Evolutionary conservation across 2,888 invertebrate genomes (phyloP), one percentile per base, ranked within the genome.

Genomic region (Mellilla xanthometata): DNA sequence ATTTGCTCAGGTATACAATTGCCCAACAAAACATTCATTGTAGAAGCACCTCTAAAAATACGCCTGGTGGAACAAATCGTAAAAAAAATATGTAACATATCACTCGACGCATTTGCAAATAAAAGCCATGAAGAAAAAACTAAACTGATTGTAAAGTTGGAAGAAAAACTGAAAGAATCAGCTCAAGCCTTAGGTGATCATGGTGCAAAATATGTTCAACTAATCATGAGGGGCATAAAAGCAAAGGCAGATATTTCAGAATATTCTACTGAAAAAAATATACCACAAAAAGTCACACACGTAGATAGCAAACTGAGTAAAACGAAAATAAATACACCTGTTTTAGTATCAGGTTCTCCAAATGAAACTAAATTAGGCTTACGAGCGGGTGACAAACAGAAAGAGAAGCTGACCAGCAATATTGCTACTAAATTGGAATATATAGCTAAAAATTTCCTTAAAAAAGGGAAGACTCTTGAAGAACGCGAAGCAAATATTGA

Each of bases 151-250:
- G 39, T 48, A 7, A 65, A 56, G 39, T 67, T 78, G 27, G 69
- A 74, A 60, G 41, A 44, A 3, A 71, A 68, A 54, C 56, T 80
- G 19, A 58, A 53, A 19, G 62, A 63, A 39, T 68, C 71, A 9
- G 62, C 72, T 0, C 47, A 59, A 39, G 35, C 51, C 2, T 60
- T 73, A 34, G 72, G 74, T 11, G 13, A 38, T 1, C 62, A 68
- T 26, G 67, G 62, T 3, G 49, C 62, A 2, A 73, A 67, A 60
- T 76, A 81, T 57, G 65, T 80, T 0, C 52, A 68, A 23, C 49
- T 77, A 2, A 71, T 85, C 19, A 75, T 84, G 76, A 56, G 72
- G 41, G 75, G 76, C n/a, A 60, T 84, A 40, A 68, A 62, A 53
- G 48, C 56, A 23, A 68, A 65, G 27, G 54, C 62, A 5, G 44